Evolutionary conservation across 1,140 invertebrate species (phyloP).

Genomic region (Pseudomyrmex gracilis): DNA sequence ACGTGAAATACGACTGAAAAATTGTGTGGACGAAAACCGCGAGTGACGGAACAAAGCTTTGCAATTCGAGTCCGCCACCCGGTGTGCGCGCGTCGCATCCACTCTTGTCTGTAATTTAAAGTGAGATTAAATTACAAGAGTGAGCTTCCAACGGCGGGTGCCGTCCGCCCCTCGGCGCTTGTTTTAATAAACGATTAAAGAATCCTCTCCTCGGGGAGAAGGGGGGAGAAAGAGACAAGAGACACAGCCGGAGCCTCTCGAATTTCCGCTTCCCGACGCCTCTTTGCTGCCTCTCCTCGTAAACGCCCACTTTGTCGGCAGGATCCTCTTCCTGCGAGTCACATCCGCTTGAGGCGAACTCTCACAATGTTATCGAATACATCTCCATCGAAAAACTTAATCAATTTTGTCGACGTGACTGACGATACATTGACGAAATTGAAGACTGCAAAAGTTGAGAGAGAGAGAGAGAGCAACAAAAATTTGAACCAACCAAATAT

Average conservation of each 20-base stretch:
- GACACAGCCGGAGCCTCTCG: constrained; percentile 57
- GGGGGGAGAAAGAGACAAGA: constrained; percentile 19
- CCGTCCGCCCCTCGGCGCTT: constrained; percentile 15
- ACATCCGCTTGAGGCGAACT: constrained; percentile 10
- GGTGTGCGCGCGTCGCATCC: background rate
- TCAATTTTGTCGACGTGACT: background rate
- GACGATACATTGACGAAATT: no score
- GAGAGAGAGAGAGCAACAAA: no score
- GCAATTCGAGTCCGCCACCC: constrained; percentile 31
- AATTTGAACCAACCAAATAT: no score
- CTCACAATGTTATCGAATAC: background rate
- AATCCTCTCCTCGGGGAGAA: background rate
- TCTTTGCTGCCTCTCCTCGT: constrained; percentile 33
- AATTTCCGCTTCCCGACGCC: constrained; percentile 59
- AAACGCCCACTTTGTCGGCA: constrained; percentile 52
- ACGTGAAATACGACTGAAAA: constrained; percentile 8
- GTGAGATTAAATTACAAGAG: constrained; percentile 45
- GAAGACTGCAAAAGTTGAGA: no score
- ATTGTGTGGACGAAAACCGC: background rate
- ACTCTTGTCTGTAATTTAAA: constrained; percentile 37
- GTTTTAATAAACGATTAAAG: constrained; percentile 42
- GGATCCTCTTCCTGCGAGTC: constrained; percentile 37
- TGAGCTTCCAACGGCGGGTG: constrained; percentile 21
- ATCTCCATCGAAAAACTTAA: background rate
- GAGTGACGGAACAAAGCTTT: constrained; percentile 17